Evolutionary conservation across 2,797 vertebrate genomes (phyloP).

Genomic region (Tokudaia tokunoshimensis): DNA sequence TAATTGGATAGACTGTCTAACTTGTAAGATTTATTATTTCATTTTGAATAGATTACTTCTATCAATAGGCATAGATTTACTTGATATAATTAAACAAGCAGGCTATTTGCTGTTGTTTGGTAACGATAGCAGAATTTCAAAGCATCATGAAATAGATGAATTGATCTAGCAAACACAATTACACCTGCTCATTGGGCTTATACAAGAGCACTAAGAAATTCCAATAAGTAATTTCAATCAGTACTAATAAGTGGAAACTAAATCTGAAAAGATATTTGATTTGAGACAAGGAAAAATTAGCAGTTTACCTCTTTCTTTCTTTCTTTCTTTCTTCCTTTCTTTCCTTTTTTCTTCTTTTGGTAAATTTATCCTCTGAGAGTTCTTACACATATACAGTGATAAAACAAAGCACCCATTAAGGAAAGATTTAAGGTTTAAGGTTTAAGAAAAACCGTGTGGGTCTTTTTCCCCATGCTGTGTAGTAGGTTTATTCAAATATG

Average conservation of each 20-base stretch:
- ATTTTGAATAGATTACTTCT: slow-evolving; percentile 71
- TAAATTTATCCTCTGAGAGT: slow-evolving; percentile 19
- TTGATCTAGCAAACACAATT: slow-evolving; percentile 72
- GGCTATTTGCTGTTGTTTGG: slow-evolving; percentile 37
- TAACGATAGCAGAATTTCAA: slow-evolving; percentile 67
- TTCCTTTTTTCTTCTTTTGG: not conserved
- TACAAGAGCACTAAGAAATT: slow-evolving; percentile 68
- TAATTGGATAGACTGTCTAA: slow-evolving; percentile 78
- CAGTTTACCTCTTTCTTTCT: not conserved
- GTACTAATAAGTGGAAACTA: slow-evolving; percentile 75
- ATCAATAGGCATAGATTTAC: slow-evolving; percentile 60
- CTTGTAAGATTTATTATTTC: slow-evolving; percentile 81
- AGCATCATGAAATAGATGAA: slow-evolving; percentile 51
- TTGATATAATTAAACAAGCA: slow-evolving; percentile 82
- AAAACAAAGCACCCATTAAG: slow-evolving; percentile 40
- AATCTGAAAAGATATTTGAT: slow-evolving; percentile 61
- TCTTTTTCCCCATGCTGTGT: not conserved
- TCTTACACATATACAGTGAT: slow-evolving; percentile 34
- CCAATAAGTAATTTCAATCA: slow-evolving; percentile 71
- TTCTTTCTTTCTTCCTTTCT: not conserved
- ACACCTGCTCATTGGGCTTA: slow-evolving; percentile 72
- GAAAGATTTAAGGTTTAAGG: too few species aligned
- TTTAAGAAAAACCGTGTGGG: not conserved
- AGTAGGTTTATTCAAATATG: slow-evolving; percentile 34
- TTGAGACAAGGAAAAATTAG: slow-evolving; percentile 48